A percentile compares a stretch with the other conserved stretches of the same genome.
phyloP scores from a whole-genome alignment of 2,113 vertebrate genomes.

The Tor tambroides region DNA sequence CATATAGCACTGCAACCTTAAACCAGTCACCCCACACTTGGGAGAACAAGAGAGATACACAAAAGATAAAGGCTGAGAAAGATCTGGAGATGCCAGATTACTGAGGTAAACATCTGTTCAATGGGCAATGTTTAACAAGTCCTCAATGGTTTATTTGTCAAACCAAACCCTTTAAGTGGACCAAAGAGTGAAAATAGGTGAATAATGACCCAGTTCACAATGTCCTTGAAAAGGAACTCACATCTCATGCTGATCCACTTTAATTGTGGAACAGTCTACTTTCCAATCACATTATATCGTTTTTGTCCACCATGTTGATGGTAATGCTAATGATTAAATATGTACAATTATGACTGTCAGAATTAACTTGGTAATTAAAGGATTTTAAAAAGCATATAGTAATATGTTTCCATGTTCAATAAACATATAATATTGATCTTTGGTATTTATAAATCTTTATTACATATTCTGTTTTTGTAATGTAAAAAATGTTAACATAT shows the following conservation, averaged over 20 bases:
- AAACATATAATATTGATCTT: no score
- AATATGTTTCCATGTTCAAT: no score
- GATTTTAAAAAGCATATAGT: no score
- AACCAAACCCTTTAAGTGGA: neutral
- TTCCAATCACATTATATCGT: no score
- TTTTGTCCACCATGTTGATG: no score
- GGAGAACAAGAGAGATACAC: constrained; percentile 1
- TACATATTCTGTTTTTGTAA: no score
- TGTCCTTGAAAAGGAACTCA: neutral
- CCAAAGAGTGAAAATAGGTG: neutral
- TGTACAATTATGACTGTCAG: no score
- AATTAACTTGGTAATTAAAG: no score
- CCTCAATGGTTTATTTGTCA: neutral
- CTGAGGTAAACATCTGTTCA: constrained; percentile 1
- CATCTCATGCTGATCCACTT: neutral
- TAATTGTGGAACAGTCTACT: neutral
- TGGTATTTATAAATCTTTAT: no score
- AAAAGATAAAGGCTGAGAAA: neutral
- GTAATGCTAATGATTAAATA: no score
- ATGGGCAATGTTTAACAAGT: neutral
- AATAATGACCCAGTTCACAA: neutral
- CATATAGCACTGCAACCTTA: neutral
- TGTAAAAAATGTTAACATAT: no score
- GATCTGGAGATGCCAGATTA: neutral
- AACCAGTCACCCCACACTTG: neutral